Conservation (phyloP, 2,113 vertebrate species). For the Macquaria ambigua region DNA sequence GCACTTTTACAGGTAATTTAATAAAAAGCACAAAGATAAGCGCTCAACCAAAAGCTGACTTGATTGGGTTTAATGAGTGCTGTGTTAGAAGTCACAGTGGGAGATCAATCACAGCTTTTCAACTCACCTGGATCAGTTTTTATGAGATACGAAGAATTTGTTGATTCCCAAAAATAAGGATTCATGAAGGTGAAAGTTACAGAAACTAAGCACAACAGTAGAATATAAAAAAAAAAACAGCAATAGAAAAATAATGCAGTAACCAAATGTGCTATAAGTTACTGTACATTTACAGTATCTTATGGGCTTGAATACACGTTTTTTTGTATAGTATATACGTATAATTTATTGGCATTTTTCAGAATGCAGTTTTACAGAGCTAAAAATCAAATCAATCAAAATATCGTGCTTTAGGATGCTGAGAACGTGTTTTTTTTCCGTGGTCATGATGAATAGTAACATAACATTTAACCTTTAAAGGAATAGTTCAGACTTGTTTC, state of each 20-base stretch:
- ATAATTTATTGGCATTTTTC: not conserved
- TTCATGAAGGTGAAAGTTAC: not conserved
- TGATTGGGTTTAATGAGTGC: not conserved
- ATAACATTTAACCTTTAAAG: not conserved
- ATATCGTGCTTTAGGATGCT: not conserved
- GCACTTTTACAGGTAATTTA: not conserved
- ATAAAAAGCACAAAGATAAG: conserved; percentile 16
- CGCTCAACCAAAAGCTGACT: not conserved
- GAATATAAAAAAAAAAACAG: not conserved
- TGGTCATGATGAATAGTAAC: not conserved
- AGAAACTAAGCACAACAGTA: not conserved
- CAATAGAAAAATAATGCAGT: not conserved
- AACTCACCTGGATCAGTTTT: not conserved
- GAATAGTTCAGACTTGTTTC: not conserved
- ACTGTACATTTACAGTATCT: not conserved
- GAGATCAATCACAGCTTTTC: not conserved
- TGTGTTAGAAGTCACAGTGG: not conserved
- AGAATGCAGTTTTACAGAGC: not conserved
- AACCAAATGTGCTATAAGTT: not conserved
- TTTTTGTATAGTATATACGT: not conserved
- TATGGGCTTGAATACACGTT: not conserved
- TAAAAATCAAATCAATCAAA: not conserved
- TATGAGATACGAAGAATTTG: not conserved
- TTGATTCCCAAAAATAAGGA: not conserved
- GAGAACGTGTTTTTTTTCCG: not conserved